Evolutionary conservation across 2,888 invertebrate genomes (phyloP), one percentile per base, ranked within the genome.

Genomic region (Magallana nippona): DNA sequence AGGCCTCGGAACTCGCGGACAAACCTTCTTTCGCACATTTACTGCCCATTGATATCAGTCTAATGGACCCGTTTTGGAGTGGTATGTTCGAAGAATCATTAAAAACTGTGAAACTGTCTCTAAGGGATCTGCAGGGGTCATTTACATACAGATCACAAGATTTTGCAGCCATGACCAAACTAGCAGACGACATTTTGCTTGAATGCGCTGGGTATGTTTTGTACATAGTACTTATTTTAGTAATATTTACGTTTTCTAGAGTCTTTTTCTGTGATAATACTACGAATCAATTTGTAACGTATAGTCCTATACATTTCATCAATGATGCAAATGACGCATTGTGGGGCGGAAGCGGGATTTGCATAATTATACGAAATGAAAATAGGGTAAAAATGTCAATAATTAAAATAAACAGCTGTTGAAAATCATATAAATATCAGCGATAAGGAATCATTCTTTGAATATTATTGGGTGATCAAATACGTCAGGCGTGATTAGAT

Each of bases 31-130:
- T 89, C 82, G 85, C 89, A 55, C 85, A 87, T 62, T 86, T 91
- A 22, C 78, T 91, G 19, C 89, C 87, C 5, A 90, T 87, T 82
- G 84, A 87, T 78, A 83, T 91, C 3, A 83, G 85, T 10, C 57
- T 87, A n/a, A 60, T 83, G 10, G 92, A 92, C 82, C 79, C 71
- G n/a, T 56, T 87, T 11, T 89, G 89, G 89, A 82, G 85, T n/a
- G 78, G 78, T 0, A 58, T n/a, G 81, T 62, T 55, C 19, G 0
- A 63, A 2, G 56, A 77, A 55, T 19, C 27, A n/a, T 57, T 55
- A 3, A 83, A 83, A 78, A 60, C 77, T 19, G 78, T 85, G 5
- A 79, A 79, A 58, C 82, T 83, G 55, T 13, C 22, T 55, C 55
- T 77, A 2, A 11, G 19, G 11, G 83, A 79, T 1, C 71, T 83